Evolutionary conservation across 92 coral and sea anemone species (phyloP).

Genomic region (Porites divaricata): DNA sequence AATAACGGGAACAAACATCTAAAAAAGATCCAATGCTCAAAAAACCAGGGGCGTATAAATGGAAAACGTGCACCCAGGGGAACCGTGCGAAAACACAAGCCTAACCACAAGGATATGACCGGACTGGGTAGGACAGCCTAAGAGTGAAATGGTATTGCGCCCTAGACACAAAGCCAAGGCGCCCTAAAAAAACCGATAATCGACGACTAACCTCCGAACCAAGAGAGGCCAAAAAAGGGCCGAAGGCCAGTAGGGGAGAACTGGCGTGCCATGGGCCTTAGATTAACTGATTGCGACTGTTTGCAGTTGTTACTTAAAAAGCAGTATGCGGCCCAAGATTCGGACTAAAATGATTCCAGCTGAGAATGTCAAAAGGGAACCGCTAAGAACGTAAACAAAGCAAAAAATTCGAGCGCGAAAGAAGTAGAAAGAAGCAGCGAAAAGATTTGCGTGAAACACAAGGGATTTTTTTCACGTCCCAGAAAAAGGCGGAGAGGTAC

Average conservation of each 20-base stretch:
- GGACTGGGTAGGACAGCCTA: slow-evolving; percentile 40
- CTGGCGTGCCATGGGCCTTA: slow-evolving; percentile 38
- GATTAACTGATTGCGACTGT: too few species aligned
- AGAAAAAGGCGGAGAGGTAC: too few species aligned
- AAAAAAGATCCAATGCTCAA: neutral
- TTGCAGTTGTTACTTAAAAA: too few species aligned
- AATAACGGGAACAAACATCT: slow-evolving; percentile 1
- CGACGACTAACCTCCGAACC: neutral
- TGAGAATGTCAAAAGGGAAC: too few species aligned
- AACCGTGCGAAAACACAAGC: neutral
- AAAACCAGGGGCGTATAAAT: neutral
- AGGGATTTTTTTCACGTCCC: too few species aligned
- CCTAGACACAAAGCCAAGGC: slow-evolving; percentile 23
- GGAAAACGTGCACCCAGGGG: neutral
- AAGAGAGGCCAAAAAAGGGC: slow-evolving; percentile 61
- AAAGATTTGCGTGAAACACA: too few species aligned
- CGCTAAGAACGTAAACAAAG: too few species aligned
- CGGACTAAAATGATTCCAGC: too few species aligned
- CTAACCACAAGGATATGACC: slow-evolving; percentile 32
- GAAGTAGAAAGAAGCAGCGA: too few species aligned
- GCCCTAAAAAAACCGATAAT: neutral
- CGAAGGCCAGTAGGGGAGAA: slow-evolving; percentile 65
- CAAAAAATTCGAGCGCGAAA: too few species aligned
- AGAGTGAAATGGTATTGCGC: slow-evolving; percentile 34
- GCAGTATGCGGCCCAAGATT: too few species aligned